These are phyloP conservation scores for Isichthys henryi DNA, from an alignment of 2,113 vertebrate species.

Conservation along the genomic window DNA sequence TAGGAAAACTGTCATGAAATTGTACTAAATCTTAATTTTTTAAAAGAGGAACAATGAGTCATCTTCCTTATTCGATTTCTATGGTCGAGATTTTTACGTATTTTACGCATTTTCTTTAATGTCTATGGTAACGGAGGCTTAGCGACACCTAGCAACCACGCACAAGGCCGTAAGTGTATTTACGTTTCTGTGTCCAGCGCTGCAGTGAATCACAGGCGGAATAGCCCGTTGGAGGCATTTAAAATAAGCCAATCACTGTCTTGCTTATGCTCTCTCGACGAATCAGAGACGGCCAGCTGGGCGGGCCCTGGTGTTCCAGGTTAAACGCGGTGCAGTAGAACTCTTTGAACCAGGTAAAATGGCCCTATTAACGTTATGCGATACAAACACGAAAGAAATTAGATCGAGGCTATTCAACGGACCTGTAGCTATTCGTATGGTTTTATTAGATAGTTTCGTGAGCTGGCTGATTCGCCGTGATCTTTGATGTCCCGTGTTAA, in stretches of 20 bases:
- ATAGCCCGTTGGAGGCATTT: neutral
- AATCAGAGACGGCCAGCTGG: conserved; percentile 11
- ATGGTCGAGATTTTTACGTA: neutral
- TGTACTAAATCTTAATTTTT: neutral
- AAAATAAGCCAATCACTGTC: conserved; percentile 11
- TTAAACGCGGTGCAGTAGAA: neutral
- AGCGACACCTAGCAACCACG: conserved; percentile 1
- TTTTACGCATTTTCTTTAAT: neutral
- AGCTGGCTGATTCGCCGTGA: neutral
- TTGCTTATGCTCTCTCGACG: conserved; percentile 23
- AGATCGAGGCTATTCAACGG: neutral
- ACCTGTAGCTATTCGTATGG: too few species aligned
- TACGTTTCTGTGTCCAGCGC: conserved; percentile 10
- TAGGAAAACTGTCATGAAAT: neutral
- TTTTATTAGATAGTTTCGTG: neutral
- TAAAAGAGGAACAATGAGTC: neutral
- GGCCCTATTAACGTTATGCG: neutral
- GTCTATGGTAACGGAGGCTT: neutral
- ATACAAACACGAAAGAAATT: neutral
- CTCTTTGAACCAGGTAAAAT: conserved; percentile 4
- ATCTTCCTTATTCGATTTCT: neutral
- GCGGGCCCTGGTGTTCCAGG: neutral
- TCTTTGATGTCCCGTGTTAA: neutral
- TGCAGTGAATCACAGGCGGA: conserved; percentile 6
- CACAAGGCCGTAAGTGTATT: neutral